Conservation (phyloP, 2,888 invertebrate species). For the Calephelis perditalis region DNA sequence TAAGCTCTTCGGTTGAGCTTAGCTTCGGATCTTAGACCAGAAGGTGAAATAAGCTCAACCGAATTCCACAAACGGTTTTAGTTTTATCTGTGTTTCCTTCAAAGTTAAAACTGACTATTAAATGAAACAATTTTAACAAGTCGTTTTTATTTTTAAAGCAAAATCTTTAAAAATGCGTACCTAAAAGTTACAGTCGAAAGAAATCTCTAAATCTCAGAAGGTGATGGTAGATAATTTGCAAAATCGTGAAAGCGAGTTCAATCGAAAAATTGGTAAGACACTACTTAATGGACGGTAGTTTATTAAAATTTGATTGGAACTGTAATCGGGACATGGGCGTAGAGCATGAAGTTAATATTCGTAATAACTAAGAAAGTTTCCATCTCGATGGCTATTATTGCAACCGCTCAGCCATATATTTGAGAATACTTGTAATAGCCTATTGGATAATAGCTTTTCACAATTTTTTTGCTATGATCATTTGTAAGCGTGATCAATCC, state of each 20-base stretch:
- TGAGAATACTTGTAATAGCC: not conserved
- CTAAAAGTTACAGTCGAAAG: no score
- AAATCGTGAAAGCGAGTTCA: not conserved
- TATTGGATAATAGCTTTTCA: conserved; percentile 2
- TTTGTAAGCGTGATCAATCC: not conserved
- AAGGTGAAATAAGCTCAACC: no score
- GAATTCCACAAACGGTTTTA: no score
- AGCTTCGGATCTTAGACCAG: no score
- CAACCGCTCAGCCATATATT: conserved; percentile 15
- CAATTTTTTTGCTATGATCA: not conserved
- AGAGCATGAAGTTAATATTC: conserved; percentile 26
- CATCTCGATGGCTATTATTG: conserved; percentile 20
- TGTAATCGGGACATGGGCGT: conserved; percentile 19
- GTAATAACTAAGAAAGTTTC: conserved; percentile 21
- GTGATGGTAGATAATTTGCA: no score
- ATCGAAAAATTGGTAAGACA: conserved; percentile 9
- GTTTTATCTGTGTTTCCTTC: no score
- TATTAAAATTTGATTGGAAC: conserved; percentile 15
- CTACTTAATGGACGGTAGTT: conserved; percentile 6
- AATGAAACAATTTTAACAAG: no score
- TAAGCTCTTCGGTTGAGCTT: no score
- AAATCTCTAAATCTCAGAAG: no score
- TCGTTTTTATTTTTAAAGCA: no score
- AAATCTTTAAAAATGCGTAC: no score
- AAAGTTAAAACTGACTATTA: no score